Conservation (phyloP, 2,888 invertebrate species). For the Apoda limacodes region DNA sequence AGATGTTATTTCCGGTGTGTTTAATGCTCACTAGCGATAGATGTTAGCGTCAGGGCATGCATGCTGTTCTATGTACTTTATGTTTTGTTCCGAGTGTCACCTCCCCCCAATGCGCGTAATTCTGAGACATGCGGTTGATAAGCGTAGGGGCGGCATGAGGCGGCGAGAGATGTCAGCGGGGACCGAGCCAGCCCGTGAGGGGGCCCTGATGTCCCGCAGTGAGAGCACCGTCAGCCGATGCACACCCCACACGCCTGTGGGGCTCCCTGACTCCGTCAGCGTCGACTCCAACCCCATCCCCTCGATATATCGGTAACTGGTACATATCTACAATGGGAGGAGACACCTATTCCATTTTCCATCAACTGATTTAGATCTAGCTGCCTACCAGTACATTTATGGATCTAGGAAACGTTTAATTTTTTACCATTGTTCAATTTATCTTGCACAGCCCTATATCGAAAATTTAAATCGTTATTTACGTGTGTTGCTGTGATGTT, state of each 20-base stretch:
- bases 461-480: too few relatives aligned
- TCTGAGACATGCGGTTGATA: slow-evolving; percentile 37
- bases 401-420: too few relatives aligned
- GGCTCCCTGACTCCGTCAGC: slow-evolving; percentile 80
- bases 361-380: too few relatives aligned
- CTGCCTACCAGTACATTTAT: too few relatives aligned
- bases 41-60: slow-evolving; percentile 59
- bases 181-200: slow-evolving; percentile 41
- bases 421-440: too few relatives aligned
- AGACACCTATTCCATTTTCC: too few relatives aligned
- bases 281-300: slow-evolving; percentile 88
- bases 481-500: too few relatives aligned
- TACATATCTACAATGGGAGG: too few relatives aligned
- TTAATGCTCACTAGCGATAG: slow-evolving; percentile 43
- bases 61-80: slow-evolving; percentile 53
- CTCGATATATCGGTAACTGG: slow-evolving; percentile 87
- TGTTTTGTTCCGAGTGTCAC: slow-evolving; percentile 48
- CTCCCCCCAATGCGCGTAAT: not conserved
- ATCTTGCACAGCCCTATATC: too few relatives aligned
- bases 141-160: slow-evolving; percentile 59
- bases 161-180: slow-evolving; percentile 53
- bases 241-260: slow-evolving; percentile 59
- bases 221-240: slow-evolving; percentile 75
- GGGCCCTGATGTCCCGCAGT: slow-evolving; percentile 77
- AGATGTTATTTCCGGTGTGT: slow-evolving; percentile 38